Percentiles rank a stretch among this genome's conserved stretches.
Evolutionary conservation across 2,113 vertebrate species (phyloP).

Genomic region (Festucalex cinctus): DNA sequence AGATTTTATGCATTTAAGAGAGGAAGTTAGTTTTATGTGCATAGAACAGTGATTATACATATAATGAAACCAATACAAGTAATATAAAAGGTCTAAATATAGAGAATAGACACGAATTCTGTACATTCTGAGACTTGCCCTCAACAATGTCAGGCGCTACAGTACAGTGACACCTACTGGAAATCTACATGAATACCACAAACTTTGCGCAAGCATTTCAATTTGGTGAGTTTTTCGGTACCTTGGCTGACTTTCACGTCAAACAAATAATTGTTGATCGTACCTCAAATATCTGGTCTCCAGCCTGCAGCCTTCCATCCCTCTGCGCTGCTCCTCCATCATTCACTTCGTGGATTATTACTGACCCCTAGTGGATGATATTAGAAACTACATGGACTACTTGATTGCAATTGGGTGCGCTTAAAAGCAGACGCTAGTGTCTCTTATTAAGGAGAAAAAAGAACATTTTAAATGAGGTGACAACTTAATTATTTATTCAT

Average conservation of each 20-base stretch:
- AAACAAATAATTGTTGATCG: neutral
- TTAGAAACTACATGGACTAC: conserved; percentile 3
- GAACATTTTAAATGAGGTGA: neutral
- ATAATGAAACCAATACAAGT: no score
- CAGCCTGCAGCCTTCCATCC: conserved; percentile 91
- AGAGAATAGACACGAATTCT: neutral
- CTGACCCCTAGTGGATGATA: conserved; percentile 79
- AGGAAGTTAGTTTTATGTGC: no score
- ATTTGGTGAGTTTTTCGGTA: neutral
- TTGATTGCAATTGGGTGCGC: neutral
- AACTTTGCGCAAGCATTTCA: neutral
- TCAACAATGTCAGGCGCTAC: neutral
- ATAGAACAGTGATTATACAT: no score
- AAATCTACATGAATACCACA: neutral
- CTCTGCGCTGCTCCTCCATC: conserved; percentile 91
- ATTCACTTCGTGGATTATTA: conserved; percentile 94
- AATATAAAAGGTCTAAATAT: neutral
- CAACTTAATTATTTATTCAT: conserved; percentile 4
- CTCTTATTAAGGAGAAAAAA: neutral
- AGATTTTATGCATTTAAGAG: no score
- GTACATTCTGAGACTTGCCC: neutral
- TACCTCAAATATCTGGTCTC: conserved; percentile 95
- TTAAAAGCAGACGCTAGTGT: neutral
- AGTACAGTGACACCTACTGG: no score
- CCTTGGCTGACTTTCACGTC: neutral